These are phyloP conservation scores for Sebastes oblongus DNA, from an alignment of 2,797 vertebrate genomes.

Conservation along the genomic window DNA sequence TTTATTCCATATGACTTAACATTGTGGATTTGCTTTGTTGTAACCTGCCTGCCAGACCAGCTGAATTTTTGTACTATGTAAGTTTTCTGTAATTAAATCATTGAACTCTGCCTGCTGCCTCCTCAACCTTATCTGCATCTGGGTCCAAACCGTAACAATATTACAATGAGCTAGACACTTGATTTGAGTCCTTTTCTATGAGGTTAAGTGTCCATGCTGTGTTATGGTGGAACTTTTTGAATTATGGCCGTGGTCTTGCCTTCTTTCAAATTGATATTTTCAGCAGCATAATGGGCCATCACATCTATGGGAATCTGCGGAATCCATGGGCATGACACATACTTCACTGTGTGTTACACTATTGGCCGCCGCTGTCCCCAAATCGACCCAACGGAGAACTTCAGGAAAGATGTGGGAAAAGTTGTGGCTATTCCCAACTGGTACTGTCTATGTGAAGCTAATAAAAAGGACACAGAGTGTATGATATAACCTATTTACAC, in stretches of 20 bases:
- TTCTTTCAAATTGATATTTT: background rate
- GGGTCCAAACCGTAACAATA: no score
- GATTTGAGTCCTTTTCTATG: background rate
- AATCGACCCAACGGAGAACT: background rate
- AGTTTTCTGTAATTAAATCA: no score
- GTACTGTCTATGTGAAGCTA: background rate
- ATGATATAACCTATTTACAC: background rate
- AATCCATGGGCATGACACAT: background rate
- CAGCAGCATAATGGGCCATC: background rate
- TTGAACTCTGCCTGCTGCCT: no score
- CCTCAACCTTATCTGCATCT: no score
- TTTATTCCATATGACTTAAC: no score
- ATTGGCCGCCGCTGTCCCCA: background rate
- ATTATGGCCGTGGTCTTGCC: background rate
- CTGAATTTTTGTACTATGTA: rapidly evolving
- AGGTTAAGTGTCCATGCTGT: background rate
- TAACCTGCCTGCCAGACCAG: no score
- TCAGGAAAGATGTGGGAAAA: background rate
- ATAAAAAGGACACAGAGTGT: background rate
- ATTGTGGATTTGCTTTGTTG: no score
- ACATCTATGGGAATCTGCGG: no score
- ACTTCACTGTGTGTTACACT: background rate
- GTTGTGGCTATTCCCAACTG: background rate
- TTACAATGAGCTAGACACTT: background rate
- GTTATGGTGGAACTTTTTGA: background rate